These are phyloP conservation scores for Andrena praecox DNA, from an alignment of 2,888 invertebrate genomes.

Conservation along the genomic window DNA sequence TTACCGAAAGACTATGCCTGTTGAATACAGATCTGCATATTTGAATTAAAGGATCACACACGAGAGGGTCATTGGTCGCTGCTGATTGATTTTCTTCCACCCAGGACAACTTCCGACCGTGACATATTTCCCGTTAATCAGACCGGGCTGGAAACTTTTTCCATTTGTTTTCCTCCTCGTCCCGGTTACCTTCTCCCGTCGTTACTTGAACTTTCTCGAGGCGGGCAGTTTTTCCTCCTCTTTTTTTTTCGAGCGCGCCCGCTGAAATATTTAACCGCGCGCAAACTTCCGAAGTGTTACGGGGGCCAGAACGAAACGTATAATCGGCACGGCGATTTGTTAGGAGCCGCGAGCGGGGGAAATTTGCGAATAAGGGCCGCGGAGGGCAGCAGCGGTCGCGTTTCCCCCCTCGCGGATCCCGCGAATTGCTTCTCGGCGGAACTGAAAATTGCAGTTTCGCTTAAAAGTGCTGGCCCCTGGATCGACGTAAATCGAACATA, in stretches of 20 bases:
- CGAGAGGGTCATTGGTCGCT: constrained; percentile 15
- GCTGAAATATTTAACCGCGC: constrained; percentile 72
- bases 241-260: constrained; percentile 49
- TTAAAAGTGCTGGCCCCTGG: constrained; percentile 16
- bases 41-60: constrained; percentile 18
- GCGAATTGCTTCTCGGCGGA: constrained; percentile 15
- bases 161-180: constrained; percentile 66
- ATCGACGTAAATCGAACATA: constrained; percentile 25
- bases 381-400: constrained; percentile 7
- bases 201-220: constrained; percentile 69
- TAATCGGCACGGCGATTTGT: constrained; percentile 61
- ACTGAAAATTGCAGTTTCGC: constrained; percentile 36
- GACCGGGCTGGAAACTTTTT: constrained; percentile 68
- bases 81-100: constrained; percentile 66
- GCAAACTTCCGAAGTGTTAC: constrained; percentile 61
- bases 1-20: background rate
- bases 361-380: constrained; percentile 52
- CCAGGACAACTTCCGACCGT: constrained; percentile 57
- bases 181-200: constrained; percentile 48
- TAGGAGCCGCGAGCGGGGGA: constrained; percentile 32
- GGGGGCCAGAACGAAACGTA: constrained; percentile 40
- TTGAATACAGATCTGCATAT: constrained; percentile 1
- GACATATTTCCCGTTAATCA: constrained; percentile 76
- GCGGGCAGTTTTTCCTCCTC: constrained; percentile 7
- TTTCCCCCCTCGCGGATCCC: constrained; percentile 1